Conservation (phyloP, 2,888 invertebrate species). For the Apomyelois bistriatella region DNA sequence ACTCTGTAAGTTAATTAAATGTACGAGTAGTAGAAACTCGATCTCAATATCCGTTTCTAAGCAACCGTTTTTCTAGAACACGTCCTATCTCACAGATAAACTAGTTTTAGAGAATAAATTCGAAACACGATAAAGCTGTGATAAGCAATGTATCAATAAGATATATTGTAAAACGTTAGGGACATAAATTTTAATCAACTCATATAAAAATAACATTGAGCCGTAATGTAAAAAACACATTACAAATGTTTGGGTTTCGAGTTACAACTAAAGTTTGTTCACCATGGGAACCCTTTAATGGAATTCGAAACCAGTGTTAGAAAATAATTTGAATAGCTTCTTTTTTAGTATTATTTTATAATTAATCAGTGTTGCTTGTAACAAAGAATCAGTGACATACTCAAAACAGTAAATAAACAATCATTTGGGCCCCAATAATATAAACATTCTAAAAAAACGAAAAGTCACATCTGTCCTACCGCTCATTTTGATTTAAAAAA, state of each 20-base stretch:
- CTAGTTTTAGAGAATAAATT: slow-evolving; percentile 15
- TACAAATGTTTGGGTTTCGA: slow-evolving; percentile 2
- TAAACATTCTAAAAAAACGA: slow-evolving; percentile 48
- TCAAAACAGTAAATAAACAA: background rate
- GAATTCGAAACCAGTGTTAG: background rate
- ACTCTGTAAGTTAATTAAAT: background rate
- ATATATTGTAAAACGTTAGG: slow-evolving; percentile 16
- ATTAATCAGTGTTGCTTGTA: background rate
- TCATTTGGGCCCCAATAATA: background rate
- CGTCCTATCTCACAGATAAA: slow-evolving; percentile 9
- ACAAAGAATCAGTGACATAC: too few relatives aligned
- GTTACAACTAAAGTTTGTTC: slow-evolving; percentile 8
- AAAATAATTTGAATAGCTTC: background rate
- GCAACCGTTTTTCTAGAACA: slow-evolving; percentile 14
- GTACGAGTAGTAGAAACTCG: background rate
- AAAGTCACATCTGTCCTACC: slow-evolving; percentile 57
- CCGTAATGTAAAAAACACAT: background rate
- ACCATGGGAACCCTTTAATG: slow-evolving; percentile 1
- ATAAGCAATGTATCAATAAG: slow-evolving; percentile 22
- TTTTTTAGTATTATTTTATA: background rate
- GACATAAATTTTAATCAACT: slow-evolving; percentile 8
- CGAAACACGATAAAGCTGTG: slow-evolving; percentile 16
- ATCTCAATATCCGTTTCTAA: slow-evolving; percentile 3
- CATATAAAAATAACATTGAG: slow-evolving; percentile 9
- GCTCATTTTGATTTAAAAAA: slow-evolving; percentile 46